Conservation (phyloP, 2,797 vertebrate species). For the Microchirus variegatus region DNA sequence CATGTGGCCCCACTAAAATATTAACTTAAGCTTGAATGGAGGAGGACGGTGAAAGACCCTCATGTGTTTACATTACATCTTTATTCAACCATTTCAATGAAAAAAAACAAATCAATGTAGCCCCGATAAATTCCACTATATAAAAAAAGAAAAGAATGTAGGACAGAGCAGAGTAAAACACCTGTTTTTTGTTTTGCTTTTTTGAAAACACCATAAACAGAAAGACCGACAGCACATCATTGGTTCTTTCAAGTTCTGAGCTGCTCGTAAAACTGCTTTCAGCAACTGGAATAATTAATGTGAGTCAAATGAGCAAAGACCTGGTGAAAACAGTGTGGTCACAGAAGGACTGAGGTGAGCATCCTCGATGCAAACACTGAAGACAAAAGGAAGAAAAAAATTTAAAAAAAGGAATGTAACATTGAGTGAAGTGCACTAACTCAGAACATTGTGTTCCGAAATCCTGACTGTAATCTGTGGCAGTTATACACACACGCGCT, state of each 20-base stretch:
- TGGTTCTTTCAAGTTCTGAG: conserved; percentile 42
- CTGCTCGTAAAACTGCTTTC: conserved; percentile 42
- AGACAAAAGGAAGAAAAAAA: conserved; percentile 8
- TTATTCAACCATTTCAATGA: conserved; percentile 81
- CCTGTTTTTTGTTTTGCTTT: too few relatives aligned
- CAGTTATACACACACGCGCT: conserved; percentile 21
- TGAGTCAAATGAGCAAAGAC: conserved; percentile 34
- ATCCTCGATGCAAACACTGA: conserved; percentile 57
- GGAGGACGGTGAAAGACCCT: neutral
- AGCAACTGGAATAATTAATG: conserved; percentile 28
- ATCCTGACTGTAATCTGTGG: conserved; percentile 60
- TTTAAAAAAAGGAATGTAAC: conserved; percentile 77
- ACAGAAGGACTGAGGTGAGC: conserved; percentile 49
- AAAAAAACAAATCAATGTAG: conserved; percentile 65
- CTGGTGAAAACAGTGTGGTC: conserved; percentile 35
- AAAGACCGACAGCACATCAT: conserved; percentile 20
- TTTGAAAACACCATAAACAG: conserved; percentile 4
- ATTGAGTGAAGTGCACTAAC: conserved; percentile 50
- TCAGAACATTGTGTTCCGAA: conserved; percentile 43
- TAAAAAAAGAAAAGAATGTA: conserved; percentile 62
- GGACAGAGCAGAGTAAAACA: conserved; percentile 49
- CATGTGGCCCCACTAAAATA: too few relatives aligned
- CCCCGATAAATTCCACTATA: conserved; percentile 60
- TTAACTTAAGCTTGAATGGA: neutral
- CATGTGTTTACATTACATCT: conserved; percentile 69